A percentile compares a stretch with the other conserved stretches of the same genome.
Evolutionary conservation across 2,113 vertebrate genomes (phyloP).

Genomic region (Vidua chalybeata): DNA sequence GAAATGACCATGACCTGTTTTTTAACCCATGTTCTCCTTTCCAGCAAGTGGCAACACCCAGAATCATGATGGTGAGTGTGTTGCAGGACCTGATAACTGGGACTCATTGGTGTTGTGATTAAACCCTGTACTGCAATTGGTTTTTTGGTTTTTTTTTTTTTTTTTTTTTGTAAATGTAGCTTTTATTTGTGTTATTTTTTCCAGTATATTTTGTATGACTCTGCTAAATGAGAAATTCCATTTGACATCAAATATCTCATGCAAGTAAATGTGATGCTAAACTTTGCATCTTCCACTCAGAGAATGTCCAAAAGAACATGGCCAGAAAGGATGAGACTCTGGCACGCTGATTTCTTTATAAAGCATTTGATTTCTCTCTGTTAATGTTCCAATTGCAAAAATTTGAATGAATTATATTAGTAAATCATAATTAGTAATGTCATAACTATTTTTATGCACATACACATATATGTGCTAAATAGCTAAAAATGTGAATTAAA

Average conservation of each 20-base stretch:
- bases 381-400: neutral
- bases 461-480: neutral
- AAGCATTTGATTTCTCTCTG: neutral
- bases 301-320: neutral
- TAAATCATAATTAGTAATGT: neutral
- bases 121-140: rapidly evolving
- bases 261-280: neutral
- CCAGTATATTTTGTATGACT: neutral
- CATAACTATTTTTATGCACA: neutral
- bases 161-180: neutral
- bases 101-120: neutral
- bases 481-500: neutral
- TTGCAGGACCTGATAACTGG: neutral
- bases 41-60: rapidly evolving
- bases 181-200: neutral
- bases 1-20: neutral
- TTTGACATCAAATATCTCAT: neutral
- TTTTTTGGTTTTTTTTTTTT: neutral
- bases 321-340: neutral
- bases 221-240: neutral
- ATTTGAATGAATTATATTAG: neutral
- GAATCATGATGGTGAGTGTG: rapidly evolving
- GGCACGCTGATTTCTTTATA: neutral
- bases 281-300: neutral
- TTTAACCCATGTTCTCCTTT: neutral